Percentiles rank a stretch among this genome's conserved stretches.
These are phyloP conservation scores for Platyscapa corneri DNA, from an alignment of 1,140 invertebrate species.

Conservation along the genomic window DNA sequence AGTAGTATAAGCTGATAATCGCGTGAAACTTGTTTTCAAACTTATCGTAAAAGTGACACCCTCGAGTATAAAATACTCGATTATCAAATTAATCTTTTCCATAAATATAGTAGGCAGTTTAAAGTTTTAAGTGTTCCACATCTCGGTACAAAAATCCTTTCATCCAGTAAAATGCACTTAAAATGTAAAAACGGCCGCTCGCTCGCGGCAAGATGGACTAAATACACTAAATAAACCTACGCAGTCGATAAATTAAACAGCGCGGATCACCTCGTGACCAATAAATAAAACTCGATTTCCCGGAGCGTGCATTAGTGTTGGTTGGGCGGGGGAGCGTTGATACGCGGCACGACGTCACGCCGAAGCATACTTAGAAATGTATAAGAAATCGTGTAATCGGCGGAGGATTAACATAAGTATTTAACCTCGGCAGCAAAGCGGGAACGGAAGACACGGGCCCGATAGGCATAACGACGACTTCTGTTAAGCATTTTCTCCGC, in stretches of 20 bases:
- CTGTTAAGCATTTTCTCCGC: neutral
- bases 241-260: neutral
- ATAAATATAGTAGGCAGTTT: neutral
- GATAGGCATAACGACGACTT: neutral
- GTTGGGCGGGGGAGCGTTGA: neutral
- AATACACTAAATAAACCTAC: neutral
- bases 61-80: neutral
- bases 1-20: neutral
- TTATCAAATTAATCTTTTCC: neutral
- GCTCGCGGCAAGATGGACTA: neutral
- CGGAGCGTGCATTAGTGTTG: neutral
- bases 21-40: neutral
- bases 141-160: neutral
- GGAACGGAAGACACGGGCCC: neutral
- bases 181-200: neutral
- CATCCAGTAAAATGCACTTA: neutral
- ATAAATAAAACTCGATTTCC: neutral
- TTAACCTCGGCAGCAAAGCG: neutral
- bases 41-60: neutral
- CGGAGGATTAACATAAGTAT: constrained; percentile 5
- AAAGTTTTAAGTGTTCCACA: neutral
- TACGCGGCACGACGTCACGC: neutral
- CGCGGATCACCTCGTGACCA: neutral
- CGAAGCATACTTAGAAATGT: neutral
- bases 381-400: neutral